Evolutionary conservation across 2,797 vertebrate species (phyloP).

Genomic region (Hirundo rustica): DNA sequence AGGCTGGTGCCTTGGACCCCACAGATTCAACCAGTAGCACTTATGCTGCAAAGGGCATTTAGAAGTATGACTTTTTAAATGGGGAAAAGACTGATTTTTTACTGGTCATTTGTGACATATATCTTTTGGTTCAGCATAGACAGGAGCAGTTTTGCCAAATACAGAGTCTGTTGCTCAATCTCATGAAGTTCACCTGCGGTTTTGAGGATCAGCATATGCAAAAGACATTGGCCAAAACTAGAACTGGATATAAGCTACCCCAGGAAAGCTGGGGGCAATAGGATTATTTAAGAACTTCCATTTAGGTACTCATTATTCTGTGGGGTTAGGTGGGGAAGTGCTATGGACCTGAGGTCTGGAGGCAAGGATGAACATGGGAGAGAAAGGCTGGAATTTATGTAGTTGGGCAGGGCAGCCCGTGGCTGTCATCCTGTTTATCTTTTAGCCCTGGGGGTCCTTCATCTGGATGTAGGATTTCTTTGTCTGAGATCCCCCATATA

Average conservation of each 20-base stretch:
- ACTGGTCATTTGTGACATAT: fast-evolving
- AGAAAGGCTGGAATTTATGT: not conserved
- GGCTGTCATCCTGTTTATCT: not conserved
- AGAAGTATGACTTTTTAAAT: not conserved
- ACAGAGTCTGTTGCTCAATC: fast-evolving
- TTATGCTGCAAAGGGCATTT: not conserved
- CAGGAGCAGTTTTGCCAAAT: not conserved
- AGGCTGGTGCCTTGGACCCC: not conserved
- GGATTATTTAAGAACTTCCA: not conserved
- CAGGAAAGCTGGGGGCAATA: not conserved
- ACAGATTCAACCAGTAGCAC: not conserved
- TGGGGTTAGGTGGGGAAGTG: not conserved
- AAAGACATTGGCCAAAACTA: not conserved
- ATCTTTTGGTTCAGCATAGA: not conserved
- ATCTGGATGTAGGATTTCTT: not conserved
- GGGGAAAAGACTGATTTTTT: not conserved
- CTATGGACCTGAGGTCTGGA: not conserved
- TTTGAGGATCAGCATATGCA: not conserved
- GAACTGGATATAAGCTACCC: not conserved
- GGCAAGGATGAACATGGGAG: not conserved
- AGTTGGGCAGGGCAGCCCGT: not conserved
- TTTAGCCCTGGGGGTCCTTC: not conserved
- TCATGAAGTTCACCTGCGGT: not conserved
- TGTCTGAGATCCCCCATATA: not conserved
- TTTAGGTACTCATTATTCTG: not conserved